Conservation (phyloP, 2,113 vertebrate genomes). For the Cephalopholis sonnerati region DNA sequence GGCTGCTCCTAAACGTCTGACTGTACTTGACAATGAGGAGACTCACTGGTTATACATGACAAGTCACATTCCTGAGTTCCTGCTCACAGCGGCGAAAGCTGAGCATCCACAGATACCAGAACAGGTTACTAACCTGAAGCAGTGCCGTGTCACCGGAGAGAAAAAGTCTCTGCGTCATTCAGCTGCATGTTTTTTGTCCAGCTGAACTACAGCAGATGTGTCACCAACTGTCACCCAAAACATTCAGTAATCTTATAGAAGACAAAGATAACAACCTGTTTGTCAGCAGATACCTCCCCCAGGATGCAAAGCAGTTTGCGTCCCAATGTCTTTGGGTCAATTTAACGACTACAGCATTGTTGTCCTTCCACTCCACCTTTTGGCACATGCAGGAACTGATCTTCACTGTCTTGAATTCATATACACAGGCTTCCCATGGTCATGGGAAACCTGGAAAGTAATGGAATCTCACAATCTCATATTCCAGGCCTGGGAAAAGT, state of each 20-base stretch:
- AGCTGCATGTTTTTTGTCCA: background rate
- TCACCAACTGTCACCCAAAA: background rate
- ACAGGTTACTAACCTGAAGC: background rate
- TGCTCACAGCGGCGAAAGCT: background rate
- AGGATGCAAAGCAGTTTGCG: background rate
- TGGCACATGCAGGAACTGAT: background rate
- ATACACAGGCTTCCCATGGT: too few species aligned
- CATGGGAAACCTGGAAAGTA: too few species aligned
- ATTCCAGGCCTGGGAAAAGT: too few species aligned
- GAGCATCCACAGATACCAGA: conserved; percentile 15
- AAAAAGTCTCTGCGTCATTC: background rate
- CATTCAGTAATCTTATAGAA: background rate
- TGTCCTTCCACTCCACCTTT: too few species aligned
- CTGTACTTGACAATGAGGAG: background rate
- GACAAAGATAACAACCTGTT: background rate
- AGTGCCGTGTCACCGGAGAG: background rate
- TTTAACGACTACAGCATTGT: background rate
- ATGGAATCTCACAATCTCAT: too few species aligned
- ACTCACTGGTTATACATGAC: conserved; percentile 53
- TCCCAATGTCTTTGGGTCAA: too few species aligned
- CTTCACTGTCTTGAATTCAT: too few species aligned
- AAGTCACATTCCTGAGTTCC: conserved; percentile 63
- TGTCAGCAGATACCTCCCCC: background rate
- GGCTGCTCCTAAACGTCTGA: background rate
- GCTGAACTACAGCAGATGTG: background rate